Evolutionary conservation across 2,113 vertebrate species (phyloP), one percentile per base, ranked within the genome.

Genomic region (Carettochelys insculpta): DNA sequence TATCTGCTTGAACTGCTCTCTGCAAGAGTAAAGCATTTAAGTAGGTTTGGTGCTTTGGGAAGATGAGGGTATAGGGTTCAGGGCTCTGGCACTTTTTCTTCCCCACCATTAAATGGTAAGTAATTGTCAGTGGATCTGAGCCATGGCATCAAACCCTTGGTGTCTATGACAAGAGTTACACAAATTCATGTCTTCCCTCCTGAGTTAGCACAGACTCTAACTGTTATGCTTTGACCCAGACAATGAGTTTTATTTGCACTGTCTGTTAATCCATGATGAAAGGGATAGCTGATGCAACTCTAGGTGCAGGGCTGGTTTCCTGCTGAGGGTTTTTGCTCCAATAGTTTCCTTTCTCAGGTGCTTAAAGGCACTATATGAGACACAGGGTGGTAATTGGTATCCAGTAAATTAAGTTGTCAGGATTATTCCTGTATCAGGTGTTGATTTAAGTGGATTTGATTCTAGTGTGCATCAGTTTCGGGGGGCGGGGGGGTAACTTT

Each of bases 71-170:
- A 1, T 45, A 58, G 0, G n/a, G 22, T 73, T 71, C 77, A 87
- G 27, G 75, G 87, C 6, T 2, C 8, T 1, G 61, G 0, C 0
- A 0, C 50, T 0, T 3, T 22, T 77, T 45, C 50, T 34, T 11
- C 20, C n/a, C 52, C 61, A 12, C 34, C 51, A 14, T 24, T 24
- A 76, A 9, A 16, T 3, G 25, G 8, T 45, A 11, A 5, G 77
- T 51, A 84, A 3, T 0, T 0, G 5, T 43, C 52, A 65, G 31
- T 78, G 61, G 10, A 17, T 6, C 5, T 13, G 17, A 31, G 48
- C 8, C 25, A 48, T 52, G 11, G n/a, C 29, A 8, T 27, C 29
- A 25, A 43, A n/a, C 45, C 19, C 5, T 48, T 27, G 25, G 16
- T 6, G 2, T 47, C 45, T 48, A 31, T 13, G 50, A 48, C 11